Evolutionary conservation across 2,888 invertebrate species (phyloP), one percentile per base, ranked within the genome.

Genomic region (Frankliniella fusca): DNA sequence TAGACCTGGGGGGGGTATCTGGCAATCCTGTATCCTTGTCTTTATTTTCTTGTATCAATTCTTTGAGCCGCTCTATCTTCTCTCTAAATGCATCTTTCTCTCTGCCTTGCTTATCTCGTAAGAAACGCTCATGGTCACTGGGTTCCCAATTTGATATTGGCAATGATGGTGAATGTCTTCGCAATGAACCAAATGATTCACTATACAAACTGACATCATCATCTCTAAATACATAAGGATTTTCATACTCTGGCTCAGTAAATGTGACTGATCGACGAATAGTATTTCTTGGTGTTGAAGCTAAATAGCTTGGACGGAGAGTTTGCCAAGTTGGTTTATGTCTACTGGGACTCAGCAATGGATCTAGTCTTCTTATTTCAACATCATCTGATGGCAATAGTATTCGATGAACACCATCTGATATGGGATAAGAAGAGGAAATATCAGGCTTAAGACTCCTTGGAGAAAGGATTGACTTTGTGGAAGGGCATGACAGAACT

Each of bases 51-150:
- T 76, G 23, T 2, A 76, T 76, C 27, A 76, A 27, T 27, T 76
- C 70, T 76, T 76, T 76, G 27, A 76, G 70, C 27, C 70, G 23
- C 70, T 76, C 70, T 23, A 76, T 76, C 27, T 76, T 76, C 27
- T 76, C 70, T 76, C 70, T 23, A 76, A 76, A 76, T 27, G 70
- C 70, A 76, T 76, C 70, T 12, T 76, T 76, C 27, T 76, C 70
- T 23, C 70, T 27, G 70, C 70, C 27, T 27, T 76, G 70, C 27
- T 76, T 76, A 12, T 76, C 70, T 2, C 70, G n/a, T 9, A 76
- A 27, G 12, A 27, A 76, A 12, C 70, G n/a, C 9, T 76, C 70
- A 76, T 76, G 70, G 27, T 76, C 70, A 76, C 70, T 76, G 23
- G 70, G 12, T 23, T 76, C 70, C 70, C 70, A 76, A 23, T 23